Evolutionary conservation across 2,113 vertebrate genomes (phyloP).

Genomic region (Hystrix cristata): DNA sequence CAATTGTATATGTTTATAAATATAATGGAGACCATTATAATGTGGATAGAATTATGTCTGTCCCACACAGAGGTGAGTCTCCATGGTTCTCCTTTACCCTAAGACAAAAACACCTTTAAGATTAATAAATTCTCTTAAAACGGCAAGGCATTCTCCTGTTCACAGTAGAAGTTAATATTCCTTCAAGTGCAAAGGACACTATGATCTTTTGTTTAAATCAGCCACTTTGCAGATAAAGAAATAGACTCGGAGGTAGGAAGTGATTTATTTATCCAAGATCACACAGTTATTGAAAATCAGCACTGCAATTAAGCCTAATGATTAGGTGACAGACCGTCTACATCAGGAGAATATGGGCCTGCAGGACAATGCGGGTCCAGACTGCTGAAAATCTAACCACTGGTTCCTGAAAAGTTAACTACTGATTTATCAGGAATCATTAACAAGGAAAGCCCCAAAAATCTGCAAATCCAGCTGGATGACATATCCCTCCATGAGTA

Average conservation of each 20-base stretch:
- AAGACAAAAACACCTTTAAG: not conserved
- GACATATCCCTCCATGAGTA: not conserved
- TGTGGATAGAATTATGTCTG: not conserved
- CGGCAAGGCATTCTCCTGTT: not conserved
- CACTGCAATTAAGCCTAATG: not conserved
- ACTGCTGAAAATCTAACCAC: not conserved
- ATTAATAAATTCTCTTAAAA: not conserved
- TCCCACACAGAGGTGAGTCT: not conserved
- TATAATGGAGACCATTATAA: not conserved
- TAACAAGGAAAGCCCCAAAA: not conserved
- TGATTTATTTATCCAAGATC: not conserved
- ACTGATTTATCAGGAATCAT: not conserved
- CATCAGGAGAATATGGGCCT: not conserved
- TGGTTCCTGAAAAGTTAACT: not conserved
- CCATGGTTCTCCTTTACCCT: not conserved
- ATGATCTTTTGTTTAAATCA: not conserved
- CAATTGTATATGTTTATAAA: not conserved
- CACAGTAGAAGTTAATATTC: not conserved
- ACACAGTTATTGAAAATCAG: not conserved
- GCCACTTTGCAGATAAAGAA: not conserved
- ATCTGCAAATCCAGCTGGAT: not conserved
- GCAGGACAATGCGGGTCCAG: not conserved
- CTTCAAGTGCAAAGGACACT: not conserved
- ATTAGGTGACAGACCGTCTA: not conserved
- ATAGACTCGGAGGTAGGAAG: slow-evolving; percentile 46